phyloP scores from a whole-genome alignment of 64 coral and sea anemone genomes.

The Hydrozoanthus tunicans region DNA sequence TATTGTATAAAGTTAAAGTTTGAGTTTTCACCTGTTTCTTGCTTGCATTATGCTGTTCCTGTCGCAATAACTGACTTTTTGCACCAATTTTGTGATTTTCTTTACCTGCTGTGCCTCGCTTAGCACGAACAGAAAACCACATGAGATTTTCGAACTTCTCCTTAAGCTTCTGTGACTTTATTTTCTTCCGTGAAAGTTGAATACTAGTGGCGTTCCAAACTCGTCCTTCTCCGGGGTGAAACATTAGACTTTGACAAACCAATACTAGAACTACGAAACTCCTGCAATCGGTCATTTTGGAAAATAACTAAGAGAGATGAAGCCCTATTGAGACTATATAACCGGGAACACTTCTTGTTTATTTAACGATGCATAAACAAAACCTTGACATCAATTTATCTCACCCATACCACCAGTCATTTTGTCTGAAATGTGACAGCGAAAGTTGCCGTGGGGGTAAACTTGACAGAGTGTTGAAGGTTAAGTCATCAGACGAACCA shows the following conservation, averaged over 20 bases:
- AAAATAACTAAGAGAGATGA: background rate
- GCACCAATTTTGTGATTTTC: slow-evolving; percentile 7
- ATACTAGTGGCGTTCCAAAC: background rate
- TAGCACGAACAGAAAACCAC: slow-evolving; percentile 64
- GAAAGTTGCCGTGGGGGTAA: background rate
- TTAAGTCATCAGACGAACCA: too few species aligned
- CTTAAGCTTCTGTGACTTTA: slow-evolving; percentile 5
- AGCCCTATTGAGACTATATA: background rate
- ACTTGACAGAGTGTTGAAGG: too few species aligned
- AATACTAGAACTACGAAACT: background rate
- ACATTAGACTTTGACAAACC: background rate
- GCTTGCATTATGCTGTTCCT: slow-evolving; percentile 17
- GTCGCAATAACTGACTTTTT: background rate
- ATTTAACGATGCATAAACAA: background rate
- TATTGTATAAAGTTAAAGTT: background rate
- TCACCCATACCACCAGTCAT: slow-evolving; percentile 27
- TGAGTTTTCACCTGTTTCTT: background rate
- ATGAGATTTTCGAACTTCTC: slow-evolving; percentile 54
- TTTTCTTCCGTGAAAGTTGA: slow-evolving; percentile 6
- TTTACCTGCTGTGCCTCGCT: slow-evolving; percentile 4
- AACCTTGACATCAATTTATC: slow-evolving; percentile 49
- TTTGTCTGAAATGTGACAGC: background rate
- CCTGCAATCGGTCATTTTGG: background rate
- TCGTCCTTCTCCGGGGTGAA: background rate
- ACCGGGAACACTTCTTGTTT: background rate